Percentiles rank a stretch among this genome's conserved stretches.
phyloP scores from a whole-genome alignment of 2,113 vertebrate species.

The Plectropomus leopardus region DNA sequence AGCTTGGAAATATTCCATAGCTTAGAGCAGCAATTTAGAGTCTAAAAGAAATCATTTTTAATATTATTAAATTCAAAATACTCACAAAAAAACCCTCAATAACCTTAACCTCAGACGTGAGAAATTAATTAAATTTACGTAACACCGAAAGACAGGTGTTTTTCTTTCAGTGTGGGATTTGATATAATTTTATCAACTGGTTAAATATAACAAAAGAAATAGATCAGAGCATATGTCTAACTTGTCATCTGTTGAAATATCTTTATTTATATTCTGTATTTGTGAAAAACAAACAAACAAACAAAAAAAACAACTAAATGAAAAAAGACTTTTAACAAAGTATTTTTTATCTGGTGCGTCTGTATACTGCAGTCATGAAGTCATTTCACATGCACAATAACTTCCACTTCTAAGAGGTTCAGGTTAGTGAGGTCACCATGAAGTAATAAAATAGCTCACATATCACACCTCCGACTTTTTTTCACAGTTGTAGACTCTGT shows the following conservation, averaged over 20 bases:
- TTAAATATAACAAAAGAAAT: not conserved
- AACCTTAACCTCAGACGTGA: constrained; percentile 27
- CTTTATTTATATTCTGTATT: not conserved
- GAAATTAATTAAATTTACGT: not conserved
- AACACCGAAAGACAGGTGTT: not conserved
- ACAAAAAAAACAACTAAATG: no score
- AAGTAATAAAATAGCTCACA: not conserved
- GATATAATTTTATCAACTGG: not conserved
- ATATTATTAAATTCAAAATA: not conserved
- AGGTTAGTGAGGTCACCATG: constrained; percentile 23
- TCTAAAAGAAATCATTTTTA: not conserved
- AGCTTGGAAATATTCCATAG: constrained; percentile 11
- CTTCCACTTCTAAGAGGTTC: constrained; percentile 18
- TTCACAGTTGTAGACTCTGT: not conserved
- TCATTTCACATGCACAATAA: not conserved
- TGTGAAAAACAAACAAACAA: no score
- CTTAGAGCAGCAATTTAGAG: constrained; percentile 30
- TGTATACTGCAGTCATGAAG: not conserved
- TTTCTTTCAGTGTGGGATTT: not conserved
- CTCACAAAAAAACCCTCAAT: constrained; percentile 7
- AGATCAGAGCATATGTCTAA: not conserved
- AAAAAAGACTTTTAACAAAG: not conserved
- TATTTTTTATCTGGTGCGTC: not conserved
- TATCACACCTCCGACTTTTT: not conserved
- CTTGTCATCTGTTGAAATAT: not conserved